Base-by-base conservation (phyloP, 2,888 invertebrate genomes). In the Blomia tropicalis region DNA sequence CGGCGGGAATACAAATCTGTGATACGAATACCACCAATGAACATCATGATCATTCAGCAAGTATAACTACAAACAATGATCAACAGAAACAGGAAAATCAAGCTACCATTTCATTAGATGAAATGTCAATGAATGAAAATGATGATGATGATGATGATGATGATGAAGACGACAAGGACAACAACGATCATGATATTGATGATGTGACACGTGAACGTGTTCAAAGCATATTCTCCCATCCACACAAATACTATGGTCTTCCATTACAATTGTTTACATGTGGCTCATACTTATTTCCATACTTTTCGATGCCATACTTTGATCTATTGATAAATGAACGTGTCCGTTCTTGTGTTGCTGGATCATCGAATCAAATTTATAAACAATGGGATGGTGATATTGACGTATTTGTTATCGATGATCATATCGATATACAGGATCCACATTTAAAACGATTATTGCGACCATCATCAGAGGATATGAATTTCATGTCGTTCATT, bases 331-430 rank as follows among this genome's bases (percentile, higher is more conserved):
- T 83, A 58, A 90, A 93, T 74, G 80, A 85, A 2, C 86, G 87
- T 69, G 88, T 93, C 5, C 70, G 77, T 36, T 77, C 79, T 19
- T 80, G 77, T 75, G 79, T 92, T 51, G 86, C 93, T 64, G 96
- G 98, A 43, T 95, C 95, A n/a, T 95, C 95, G 19, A 98, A 98
- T 77, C 85, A 92, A n/a, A 77, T 98, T 41, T 98, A 96, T 73
- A 89, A 90, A 73, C 95, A 95, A 73, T 92, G 92, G 71, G 81
- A 85, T 66, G 87, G 92, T 70, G 75, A 93, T 58, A 85, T 89
- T 66, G 96, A 98, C 75, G 88, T 91, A 22, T 75, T 95, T 61
- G 82, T 98, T 1, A 92, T 92, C 77, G 65, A 64, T 19, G 51
- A 60, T 58, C 25, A 60, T 59, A 27, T 60, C 59, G 47, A 3